Percentiles rank a stretch among this genome's conserved stretches.
Conservation (phyloP, 2,888 invertebrate genomes). For the Timema podura region DNA sequence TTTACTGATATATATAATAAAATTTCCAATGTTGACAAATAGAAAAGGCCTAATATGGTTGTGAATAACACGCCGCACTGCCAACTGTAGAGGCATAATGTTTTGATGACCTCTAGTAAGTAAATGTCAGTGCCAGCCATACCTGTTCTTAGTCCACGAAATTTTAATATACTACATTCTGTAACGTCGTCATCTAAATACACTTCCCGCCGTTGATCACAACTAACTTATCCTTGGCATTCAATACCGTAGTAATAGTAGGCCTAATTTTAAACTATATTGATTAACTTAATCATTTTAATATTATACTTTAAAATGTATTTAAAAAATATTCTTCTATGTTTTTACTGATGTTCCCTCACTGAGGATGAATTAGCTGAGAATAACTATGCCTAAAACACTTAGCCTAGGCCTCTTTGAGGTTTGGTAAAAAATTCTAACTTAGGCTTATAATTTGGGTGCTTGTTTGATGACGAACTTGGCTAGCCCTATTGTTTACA, state of each 20-base stretch:
- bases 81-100: slow-evolving; percentile 26
- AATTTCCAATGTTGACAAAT: slow-evolving; percentile 30
- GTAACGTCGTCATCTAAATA: too few species aligned
- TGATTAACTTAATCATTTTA: background rate
- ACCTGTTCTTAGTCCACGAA: too few species aligned
- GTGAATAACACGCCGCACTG: slow-evolving; percentile 25
- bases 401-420: too few species aligned
- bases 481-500: too few species aligned
- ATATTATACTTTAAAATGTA: background rate
- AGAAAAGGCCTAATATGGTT: slow-evolving; percentile 29
- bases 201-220: too few species aligned
- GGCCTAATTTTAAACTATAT: background rate
- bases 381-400: too few species aligned
- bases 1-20: slow-evolving; percentile 1
- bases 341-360: background rate
- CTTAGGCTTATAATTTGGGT: too few species aligned
- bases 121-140: too few species aligned
- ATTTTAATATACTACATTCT: too few species aligned
- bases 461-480: too few species aligned
- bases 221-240: background rate
- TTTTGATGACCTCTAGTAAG: background rate
- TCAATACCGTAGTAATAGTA: background rate
- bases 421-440: too few species aligned
- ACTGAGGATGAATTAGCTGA: background rate
- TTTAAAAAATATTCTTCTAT: background rate